These are phyloP conservation scores for Diarsia mendica DNA, from an alignment of 2,888 invertebrate species.

Conservation along the genomic window DNA sequence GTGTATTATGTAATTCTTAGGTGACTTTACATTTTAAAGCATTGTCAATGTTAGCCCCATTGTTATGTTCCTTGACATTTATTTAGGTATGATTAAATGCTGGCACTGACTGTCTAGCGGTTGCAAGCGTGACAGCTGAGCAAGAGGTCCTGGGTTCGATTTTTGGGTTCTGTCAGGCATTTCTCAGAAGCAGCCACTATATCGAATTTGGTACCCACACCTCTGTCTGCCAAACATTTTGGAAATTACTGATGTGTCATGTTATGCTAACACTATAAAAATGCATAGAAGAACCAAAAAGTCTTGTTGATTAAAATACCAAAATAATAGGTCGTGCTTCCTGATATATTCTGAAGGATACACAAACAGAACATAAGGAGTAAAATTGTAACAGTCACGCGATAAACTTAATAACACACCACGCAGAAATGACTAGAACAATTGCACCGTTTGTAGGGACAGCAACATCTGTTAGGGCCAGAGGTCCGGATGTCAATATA, in stretches of 20 bases:
- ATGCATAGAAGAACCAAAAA: no score
- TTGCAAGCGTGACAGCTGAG: not conserved
- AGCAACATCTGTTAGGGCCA: conserved; percentile 57
- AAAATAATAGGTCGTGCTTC: not conserved
- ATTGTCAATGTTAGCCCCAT: not conserved
- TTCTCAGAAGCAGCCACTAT: not conserved
- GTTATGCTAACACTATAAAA: not conserved
- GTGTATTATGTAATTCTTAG: not conserved
- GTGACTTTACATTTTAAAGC: not conserved
- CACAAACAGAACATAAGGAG: not conserved
- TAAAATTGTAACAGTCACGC: conserved; percentile 21
- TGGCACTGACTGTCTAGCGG: not conserved
- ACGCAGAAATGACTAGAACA: conserved; percentile 22
- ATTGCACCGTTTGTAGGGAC: conserved; percentile 22
- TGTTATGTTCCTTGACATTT: not conserved
- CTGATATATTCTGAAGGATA: conserved; percentile 2
- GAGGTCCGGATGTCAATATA: conserved; percentile 53
- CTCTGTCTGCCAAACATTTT: not conserved
- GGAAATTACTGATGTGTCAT: accelerated
- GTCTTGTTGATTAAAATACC: not conserved
- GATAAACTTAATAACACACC: conserved; percentile 15
- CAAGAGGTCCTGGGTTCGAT: not conserved
- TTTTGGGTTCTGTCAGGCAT: not conserved
- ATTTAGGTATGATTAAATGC: not conserved
- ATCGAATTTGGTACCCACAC: not conserved